Conservation (phyloP, 2,888 invertebrate genomes). For the Noctua pronuba region DNA sequence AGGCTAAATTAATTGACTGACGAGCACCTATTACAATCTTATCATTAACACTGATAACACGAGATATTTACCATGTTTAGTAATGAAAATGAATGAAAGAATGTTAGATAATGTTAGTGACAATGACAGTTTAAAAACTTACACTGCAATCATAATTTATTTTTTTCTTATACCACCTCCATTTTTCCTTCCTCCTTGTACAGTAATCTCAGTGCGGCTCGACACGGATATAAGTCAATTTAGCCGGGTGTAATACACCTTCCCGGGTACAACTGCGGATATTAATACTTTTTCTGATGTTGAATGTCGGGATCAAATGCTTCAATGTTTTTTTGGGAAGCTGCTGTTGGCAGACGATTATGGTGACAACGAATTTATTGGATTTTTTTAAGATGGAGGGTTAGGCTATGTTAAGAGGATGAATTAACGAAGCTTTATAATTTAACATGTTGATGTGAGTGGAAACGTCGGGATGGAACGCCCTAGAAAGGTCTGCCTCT, state of each 20-base stretch:
- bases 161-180: slow-evolving; percentile 8
- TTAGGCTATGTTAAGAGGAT: not conserved
- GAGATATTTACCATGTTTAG: too few species aligned
- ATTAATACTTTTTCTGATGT: slow-evolving; percentile 69
- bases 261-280: slow-evolving; percentile 68
- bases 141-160: not conserved
- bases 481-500: too few species aligned
- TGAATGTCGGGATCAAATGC: slow-evolving; percentile 51
- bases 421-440: not conserved
- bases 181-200: slow-evolving; percentile 23
- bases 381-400: not conserved
- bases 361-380: not conserved
- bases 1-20: not conserved
- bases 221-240: slow-evolving; percentile 82
- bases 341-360: not conserved
- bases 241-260: slow-evolving; percentile 75
- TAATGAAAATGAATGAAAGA: too few species aligned
- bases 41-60: too few species aligned
- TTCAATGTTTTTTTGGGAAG: slow-evolving; percentile 33
- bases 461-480: not conserved
- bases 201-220: slow-evolving; percentile 72
- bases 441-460: not conserved
- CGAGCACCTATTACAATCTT: not conserved
- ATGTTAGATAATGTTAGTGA: too few species aligned
- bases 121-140: too few species aligned